Percentiles rank a stretch among this genome's conserved stretches.
Evolutionary conservation across 2,113 vertebrate genomes (phyloP).

Genomic region (Dolichotis patagonum): DNA sequence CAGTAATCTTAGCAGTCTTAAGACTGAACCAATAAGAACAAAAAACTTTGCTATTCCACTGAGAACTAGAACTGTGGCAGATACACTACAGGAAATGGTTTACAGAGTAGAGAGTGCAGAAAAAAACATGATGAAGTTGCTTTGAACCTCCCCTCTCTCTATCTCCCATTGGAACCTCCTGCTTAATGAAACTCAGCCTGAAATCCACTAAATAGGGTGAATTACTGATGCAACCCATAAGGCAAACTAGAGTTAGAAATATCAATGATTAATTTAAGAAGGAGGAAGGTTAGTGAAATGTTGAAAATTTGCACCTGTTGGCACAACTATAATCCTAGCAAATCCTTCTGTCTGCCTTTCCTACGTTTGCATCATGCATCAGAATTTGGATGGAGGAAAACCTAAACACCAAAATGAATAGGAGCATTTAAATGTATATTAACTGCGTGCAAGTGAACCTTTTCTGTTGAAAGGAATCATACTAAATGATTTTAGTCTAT

Average conservation of each 20-base stretch:
- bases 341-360: neutral
- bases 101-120: neutral
- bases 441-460: neutral
- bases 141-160: neutral
- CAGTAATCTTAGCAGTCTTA: neutral
- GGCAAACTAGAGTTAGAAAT: neutral
- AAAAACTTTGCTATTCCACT: neutral
- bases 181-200: neutral
- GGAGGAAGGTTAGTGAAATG: neutral
- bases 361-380: neutral
- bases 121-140: neutral
- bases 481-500: neutral
- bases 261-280: neutral
- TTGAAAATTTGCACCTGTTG: neutral
- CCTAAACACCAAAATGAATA: neutral
- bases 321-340: neutral
- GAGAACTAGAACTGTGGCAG: neutral
- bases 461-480: neutral
- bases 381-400: neutral
- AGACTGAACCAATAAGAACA: neutral
- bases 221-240: neutral
- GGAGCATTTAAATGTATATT: neutral
- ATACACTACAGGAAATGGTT: neutral
- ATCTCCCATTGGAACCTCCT: neutral
- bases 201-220: neutral